Percentiles rank a stretch among this genome's conserved stretches.
Evolutionary conservation across 2,797 vertebrate species (phyloP).

Genomic region (Aselliscus stoliczkanus): DNA sequence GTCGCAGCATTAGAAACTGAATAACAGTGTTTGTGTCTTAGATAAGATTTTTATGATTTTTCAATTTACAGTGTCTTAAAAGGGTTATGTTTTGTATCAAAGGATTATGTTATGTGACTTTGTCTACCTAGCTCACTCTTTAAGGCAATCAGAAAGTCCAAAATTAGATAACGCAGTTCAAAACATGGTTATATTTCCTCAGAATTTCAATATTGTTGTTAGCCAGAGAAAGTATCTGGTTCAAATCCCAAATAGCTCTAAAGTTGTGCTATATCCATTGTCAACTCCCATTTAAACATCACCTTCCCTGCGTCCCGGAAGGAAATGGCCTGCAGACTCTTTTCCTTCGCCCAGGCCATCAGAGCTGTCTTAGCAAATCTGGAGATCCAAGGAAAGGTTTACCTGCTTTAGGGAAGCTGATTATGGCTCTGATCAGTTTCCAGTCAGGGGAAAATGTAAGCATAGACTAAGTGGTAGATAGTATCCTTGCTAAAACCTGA

Average conservation of each 20-base stretch:
- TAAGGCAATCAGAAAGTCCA: not conserved
- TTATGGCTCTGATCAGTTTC: not conserved
- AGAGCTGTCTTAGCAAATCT: not conserved
- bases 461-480: not conserved
- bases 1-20: not conserved
- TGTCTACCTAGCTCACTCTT: not conserved
- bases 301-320: not conserved
- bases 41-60: not conserved
- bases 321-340: not conserved
- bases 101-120: not conserved
- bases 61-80: not conserved
- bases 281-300: not conserved
- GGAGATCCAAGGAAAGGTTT: not conserved
- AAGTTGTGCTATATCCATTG: not conserved
- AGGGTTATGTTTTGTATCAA: not conserved
- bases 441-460: not conserved
- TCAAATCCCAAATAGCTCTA: not conserved
- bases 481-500: not conserved
- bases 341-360: not conserved
- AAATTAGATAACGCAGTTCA: not conserved
- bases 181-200: not conserved
- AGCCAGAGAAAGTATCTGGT: not conserved
- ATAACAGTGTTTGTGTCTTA: not conserved
- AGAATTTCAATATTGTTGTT: slow-evolving; percentile 25
- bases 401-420: not conserved